Evolutionary conservation across 1,140 invertebrate species (phyloP).

Genomic region (Marisa cornuarietis): DNA sequence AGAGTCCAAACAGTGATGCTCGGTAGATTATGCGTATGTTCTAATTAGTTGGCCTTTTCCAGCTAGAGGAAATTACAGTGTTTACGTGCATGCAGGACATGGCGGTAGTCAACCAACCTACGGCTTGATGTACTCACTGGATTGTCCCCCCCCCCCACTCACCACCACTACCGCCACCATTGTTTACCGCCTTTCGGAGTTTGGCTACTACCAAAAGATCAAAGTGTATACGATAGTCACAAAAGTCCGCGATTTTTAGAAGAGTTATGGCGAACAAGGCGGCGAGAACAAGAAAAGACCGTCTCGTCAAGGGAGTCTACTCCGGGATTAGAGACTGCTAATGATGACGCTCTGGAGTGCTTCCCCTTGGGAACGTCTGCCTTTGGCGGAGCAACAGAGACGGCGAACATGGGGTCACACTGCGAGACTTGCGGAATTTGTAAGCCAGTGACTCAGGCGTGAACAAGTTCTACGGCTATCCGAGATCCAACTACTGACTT

Average conservation of each 20-base stretch:
- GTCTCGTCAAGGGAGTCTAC: constrained; percentile 6
- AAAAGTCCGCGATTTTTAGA: neutral
- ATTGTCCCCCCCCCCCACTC: neutral
- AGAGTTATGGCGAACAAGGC: neutral
- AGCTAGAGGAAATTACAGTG: too few species aligned
- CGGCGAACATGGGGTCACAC: neutral
- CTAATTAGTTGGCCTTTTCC: too few species aligned
- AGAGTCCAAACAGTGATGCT: neutral
- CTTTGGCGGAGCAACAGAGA: neutral
- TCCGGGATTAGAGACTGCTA: neutral
- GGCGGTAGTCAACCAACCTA: neutral
- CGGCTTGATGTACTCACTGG: neutral
- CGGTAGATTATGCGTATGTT: neutral
- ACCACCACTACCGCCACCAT: neutral
- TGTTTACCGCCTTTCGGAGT: neutral
- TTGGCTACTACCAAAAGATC: neutral
- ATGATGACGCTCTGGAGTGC: neutral
- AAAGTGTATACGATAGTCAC: neutral
- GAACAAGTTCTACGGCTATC: neutral
- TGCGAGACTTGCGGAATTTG: neutral
- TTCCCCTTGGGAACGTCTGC: neutral
- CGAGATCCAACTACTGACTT: too few species aligned
- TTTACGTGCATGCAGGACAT: too few species aligned
- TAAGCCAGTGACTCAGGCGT: constrained; percentile 2
- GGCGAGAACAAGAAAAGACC: neutral